Evolutionary conservation across 2,113 vertebrate species (phyloP).

Genomic region (Ameiurus melas): DNA sequence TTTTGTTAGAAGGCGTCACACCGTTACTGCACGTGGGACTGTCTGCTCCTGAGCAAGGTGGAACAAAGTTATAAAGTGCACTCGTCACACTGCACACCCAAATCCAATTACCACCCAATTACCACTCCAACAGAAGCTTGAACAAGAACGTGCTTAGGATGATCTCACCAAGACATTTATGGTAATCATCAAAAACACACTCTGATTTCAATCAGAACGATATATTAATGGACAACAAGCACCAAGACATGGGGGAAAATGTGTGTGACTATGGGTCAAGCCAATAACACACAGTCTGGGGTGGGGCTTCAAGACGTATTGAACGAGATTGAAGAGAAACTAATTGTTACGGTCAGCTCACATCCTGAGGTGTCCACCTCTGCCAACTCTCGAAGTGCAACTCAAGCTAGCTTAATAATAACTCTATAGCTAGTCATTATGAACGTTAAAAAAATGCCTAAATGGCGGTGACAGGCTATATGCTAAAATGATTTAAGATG

Average conservation of each 20-base stretch:
- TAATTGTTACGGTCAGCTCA: not conserved
- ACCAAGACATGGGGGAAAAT: not conserved
- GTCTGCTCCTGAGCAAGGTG: constrained; percentile 78
- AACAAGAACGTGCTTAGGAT: not conserved
- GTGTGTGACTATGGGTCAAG: not conserved
- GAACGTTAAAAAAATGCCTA: not conserved
- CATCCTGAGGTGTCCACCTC: not conserved
- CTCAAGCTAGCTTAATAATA: not conserved
- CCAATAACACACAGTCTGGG: not conserved
- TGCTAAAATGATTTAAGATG: not conserved
- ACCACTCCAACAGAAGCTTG: not conserved
- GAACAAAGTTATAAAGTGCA: not conserved
- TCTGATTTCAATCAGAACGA: not conserved
- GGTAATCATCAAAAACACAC: not conserved
- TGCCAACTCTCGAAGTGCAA: not conserved
- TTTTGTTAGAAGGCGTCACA: constrained; percentile 84
- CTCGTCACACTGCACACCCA: not conserved
- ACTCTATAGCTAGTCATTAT: not conserved
- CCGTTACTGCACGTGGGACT: constrained; percentile 98
- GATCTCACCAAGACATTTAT: not conserved
- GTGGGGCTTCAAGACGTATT: too few species aligned
- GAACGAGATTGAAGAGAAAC: too few species aligned
- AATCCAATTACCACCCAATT: not conserved
- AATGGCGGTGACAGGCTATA: not conserved
- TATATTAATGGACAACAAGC: not conserved